A percentile compares a stretch with the other conserved stretches of the same genome.
Conservation (phyloP, 2,888 invertebrate genomes). For the Celastrina argiolus region DNA sequence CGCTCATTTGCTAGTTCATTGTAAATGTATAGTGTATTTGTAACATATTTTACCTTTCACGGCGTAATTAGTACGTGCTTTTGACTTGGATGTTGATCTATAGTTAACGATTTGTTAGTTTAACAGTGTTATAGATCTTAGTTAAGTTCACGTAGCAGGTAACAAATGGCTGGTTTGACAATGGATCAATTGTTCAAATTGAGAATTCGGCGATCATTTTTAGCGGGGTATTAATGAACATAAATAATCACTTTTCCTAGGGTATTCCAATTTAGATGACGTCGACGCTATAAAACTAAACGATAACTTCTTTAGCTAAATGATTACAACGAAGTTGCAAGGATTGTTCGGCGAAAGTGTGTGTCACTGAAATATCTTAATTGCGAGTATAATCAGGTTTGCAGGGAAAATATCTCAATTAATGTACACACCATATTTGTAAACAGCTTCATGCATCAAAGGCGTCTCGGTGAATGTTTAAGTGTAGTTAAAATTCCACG, state of each 20-base stretch:
- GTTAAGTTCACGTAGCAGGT: not conserved
- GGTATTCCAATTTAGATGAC: no score
- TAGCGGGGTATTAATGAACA: no score
- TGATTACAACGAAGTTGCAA: not conserved
- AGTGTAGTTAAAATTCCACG: conserved; percentile 14
- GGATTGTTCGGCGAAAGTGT: not conserved
- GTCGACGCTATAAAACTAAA: not conserved
- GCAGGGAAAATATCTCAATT: conserved; percentile 21
- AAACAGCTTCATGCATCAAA: conserved; percentile 17
- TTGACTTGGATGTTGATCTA: not conserved
- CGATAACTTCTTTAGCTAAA: not conserved
- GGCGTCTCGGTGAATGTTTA: conserved; percentile 19
- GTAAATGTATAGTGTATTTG: not conserved
- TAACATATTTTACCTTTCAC: not conserved
- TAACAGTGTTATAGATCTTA: not conserved
- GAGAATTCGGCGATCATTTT: no score
- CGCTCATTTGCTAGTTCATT: not conserved
- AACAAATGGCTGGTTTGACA: not conserved
- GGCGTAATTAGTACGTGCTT: not conserved
- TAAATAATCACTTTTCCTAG: not conserved
- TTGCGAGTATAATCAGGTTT: conserved; percentile 14
- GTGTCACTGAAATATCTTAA: conserved; percentile 15
- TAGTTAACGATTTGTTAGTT: not conserved
- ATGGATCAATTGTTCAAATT: not conserved
- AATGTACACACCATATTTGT: conserved; percentile 18